Evolutionary conservation across 2,797 vertebrate species (phyloP), one percentile per base, ranked within the genome.

Genomic region (Hydrocynus forskahlii): DNA sequence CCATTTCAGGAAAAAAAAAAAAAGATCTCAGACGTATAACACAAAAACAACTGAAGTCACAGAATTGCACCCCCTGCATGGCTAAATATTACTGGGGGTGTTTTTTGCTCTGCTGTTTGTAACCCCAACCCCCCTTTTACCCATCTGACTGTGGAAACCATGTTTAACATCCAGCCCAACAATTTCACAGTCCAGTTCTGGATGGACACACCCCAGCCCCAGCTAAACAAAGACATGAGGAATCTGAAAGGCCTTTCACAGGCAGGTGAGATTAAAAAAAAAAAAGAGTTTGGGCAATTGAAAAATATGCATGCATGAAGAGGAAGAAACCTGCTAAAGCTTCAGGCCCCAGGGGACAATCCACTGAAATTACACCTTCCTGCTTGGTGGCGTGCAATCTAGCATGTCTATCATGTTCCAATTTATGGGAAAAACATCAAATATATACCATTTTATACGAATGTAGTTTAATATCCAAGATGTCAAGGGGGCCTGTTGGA

Each of bases 161-260:
- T 13, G 60, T 21, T 17, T 21, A 45, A 69, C 19, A 48, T 21
- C 38, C n/a, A 45, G n/a, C n/a, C 21, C 40, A 48, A 69, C n/a
- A 69, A 69, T 69, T 69, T 69, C 43, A 69, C 64, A 67, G 35
- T 12, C 16, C 64, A 67, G 64, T 19, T 43, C 16, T 7, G 9
- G 64, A 43, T 35, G 29, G 63, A 62, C 9, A 23, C 10, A 5
- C n/a, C 8, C 21, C 57, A 9, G 21, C 57, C 23, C 59, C 59
- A 29, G 60, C 23, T 5, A 5, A 62, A 62, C 1, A 4, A 4
- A 62, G 5, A 29, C 5, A 62, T 14, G 10, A 29, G 60, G 25
- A 62, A 29, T 62, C 12, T 6, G 25, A 62, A 14, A 16, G 25
- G 12, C 64, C 7, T 50, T 25, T 70, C 68, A 52, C 64, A 67